phyloP scores from a whole-genome alignment of 1,140 invertebrate species.

The Anastatus disparis region DNA sequence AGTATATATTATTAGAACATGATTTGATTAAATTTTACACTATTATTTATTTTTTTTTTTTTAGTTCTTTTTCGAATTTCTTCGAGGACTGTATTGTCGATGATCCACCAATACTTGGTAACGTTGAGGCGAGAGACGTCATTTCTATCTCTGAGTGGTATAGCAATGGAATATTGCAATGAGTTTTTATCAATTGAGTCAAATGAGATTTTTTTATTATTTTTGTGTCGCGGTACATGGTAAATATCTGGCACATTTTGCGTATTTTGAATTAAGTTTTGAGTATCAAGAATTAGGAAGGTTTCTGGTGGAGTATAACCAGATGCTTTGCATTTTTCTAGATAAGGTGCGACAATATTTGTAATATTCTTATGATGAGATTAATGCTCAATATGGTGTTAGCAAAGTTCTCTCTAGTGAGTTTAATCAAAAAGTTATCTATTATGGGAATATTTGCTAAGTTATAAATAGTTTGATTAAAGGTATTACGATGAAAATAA shows the following conservation, averaged over 20 bases:
- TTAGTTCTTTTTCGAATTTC: too few species aligned
- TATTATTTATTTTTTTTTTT: too few species aligned
- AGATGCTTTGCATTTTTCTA: background rate
- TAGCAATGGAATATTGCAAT: background rate
- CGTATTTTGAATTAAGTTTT: background rate
- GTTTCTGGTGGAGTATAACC: constrained; percentile 13
- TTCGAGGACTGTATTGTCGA: too few species aligned
- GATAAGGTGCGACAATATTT: background rate
- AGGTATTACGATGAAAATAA: background rate
- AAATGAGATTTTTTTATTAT: background rate
- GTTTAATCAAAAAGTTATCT: constrained; percentile 15
- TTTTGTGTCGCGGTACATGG: background rate
- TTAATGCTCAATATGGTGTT: background rate
- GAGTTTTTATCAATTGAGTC: background rate
- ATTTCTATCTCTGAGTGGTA: too few species aligned
- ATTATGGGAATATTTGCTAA: constrained; percentile 17
- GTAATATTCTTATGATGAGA: background rate
- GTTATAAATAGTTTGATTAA: constrained; percentile 1
- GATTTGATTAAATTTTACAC: too few species aligned
- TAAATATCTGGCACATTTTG: background rate
- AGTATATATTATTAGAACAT: too few species aligned
- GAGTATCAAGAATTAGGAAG: background rate
- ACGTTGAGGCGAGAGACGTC: too few species aligned
- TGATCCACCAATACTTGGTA: too few species aligned
- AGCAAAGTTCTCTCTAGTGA: constrained; percentile 1